Conservation (phyloP, 2,113 vertebrate species). For the Gulo gulo region DNA sequence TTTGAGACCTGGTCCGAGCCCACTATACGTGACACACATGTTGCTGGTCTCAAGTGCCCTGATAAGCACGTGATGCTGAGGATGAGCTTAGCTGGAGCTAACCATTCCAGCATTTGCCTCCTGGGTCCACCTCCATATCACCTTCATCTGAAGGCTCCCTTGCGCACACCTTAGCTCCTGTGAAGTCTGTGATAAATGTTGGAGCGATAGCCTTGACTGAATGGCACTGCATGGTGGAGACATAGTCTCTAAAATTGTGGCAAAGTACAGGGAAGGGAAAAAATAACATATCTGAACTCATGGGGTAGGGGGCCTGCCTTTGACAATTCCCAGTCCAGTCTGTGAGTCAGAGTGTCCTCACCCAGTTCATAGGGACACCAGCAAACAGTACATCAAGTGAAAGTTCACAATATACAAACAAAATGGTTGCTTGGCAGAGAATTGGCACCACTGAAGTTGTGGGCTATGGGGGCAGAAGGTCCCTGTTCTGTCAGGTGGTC, state of each 20-base stretch:
- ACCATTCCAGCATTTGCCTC: background rate
- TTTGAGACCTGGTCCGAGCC: background rate
- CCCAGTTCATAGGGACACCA: background rate
- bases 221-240: background rate
- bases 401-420: background rate
- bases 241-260: background rate
- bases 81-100: background rate
- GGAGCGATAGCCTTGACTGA: too few species aligned
- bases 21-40: accelerated
- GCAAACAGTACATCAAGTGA: background rate
- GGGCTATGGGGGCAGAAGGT: background rate
- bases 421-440: background rate
- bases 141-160: background rate
- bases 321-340: background rate
- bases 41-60: too few species aligned
- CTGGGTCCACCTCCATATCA: too few species aligned
- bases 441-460: background rate
- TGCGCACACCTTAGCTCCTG: background rate
- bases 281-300: background rate
- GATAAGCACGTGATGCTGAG: background rate
- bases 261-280: background rate
- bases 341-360: background rate
- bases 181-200: background rate
- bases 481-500: background rate
- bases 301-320: background rate